Conservation (phyloP, 2,888 invertebrate species). For the Trissoscelio sp. region DNA sequence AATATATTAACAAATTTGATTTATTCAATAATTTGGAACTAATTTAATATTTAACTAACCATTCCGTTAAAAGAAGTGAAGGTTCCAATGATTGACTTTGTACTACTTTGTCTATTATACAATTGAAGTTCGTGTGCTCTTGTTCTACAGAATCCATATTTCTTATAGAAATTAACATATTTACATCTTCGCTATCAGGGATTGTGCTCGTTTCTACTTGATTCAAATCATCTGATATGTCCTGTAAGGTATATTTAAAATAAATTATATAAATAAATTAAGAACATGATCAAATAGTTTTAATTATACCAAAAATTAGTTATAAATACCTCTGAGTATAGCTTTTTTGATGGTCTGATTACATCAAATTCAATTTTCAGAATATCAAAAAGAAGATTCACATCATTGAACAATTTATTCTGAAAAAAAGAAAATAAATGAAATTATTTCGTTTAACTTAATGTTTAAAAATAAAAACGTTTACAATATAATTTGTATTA, state of each 20-base stretch:
- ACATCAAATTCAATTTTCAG: conserved; percentile 76
- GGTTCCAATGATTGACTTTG: conserved; percentile 72
- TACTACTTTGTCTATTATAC: conserved; percentile 73
- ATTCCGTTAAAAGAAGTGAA: conserved; percentile 72
- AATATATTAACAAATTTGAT: too few species aligned
- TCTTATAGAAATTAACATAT: conserved; percentile 73
- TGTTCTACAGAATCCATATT: conserved; percentile 66
- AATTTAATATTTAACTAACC: conserved; percentile 67
- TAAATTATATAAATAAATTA: too few species aligned
- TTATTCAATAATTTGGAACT: too few species aligned
- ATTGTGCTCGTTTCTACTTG: conserved; percentile 62
- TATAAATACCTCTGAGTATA: conserved; percentile 42
- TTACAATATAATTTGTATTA: too few species aligned
- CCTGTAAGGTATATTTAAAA: conserved; percentile 68
- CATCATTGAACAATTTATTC: conserved; percentile 80
- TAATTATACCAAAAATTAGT: too few species aligned
- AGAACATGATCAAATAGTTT: too few species aligned
- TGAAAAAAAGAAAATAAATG: too few species aligned
- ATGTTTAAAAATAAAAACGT: too few species aligned
- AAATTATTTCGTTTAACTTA: too few species aligned
- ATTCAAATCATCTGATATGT: conserved; percentile 70
- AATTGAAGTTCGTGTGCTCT: conserved; percentile 52
- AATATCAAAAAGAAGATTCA: conserved; percentile 73
- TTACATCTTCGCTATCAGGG: conserved; percentile 70
- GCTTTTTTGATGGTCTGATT: conserved; percentile 4